phyloP scores from a whole-genome alignment of 2,113 vertebrate genomes.

The Phyllostomus discolor region DNA sequence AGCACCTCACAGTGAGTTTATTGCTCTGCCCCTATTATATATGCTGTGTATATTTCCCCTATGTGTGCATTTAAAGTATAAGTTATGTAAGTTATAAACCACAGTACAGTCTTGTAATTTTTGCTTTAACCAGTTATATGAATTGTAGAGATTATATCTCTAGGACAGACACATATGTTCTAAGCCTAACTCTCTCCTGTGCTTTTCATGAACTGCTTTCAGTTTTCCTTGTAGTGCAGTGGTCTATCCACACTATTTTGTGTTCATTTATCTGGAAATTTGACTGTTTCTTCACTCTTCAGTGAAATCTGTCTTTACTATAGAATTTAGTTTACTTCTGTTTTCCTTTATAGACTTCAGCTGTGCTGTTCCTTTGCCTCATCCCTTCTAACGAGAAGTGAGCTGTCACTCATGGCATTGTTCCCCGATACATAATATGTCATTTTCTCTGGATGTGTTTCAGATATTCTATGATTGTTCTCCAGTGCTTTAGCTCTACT shows the following conservation, averaged over 20 bases:
- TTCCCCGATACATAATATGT: too few relatives aligned
- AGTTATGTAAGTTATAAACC: neutral
- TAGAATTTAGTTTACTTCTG: neutral
- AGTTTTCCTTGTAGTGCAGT: neutral
- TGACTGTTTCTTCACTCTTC: neutral
- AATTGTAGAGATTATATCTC: neutral
- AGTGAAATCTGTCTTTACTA: neutral
- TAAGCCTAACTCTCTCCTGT: accelerated
- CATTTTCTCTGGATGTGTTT: neutral
- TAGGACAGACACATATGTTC: neutral
- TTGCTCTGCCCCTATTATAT: neutral
- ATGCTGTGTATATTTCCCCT: neutral
- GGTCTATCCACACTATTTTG: neutral
- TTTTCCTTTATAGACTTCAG: neutral
- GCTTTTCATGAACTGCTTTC: neutral
- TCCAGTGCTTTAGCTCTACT: neutral
- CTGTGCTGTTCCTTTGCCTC: accelerated
- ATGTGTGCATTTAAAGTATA: neutral
- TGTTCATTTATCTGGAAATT: neutral
- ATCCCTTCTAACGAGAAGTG: neutral
- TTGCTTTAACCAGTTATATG: neutral
- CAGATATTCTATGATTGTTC: neutral
- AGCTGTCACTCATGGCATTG: neutral
- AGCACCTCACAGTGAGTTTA: neutral
- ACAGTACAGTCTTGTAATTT: neutral